Base-by-base conservation (phyloP, 2,797 vertebrate species). In the Helostoma temminkii region DNA sequence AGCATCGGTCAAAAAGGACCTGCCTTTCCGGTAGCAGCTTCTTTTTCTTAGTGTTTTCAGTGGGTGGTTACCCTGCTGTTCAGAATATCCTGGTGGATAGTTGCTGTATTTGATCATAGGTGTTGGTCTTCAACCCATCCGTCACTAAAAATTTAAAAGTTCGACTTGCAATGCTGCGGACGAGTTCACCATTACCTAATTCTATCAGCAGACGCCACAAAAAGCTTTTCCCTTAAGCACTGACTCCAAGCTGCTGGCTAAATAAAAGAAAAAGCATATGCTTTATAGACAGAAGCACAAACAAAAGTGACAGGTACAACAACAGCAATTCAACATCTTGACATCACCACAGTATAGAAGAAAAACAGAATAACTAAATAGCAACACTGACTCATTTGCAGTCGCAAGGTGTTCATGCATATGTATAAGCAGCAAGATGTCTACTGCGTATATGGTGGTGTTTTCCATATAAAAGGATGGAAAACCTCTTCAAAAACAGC, bases 261-360 rank as follows among this genome's bases (percentile, higher is more conserved):
- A 78, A 78, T 58, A 50, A 72, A 50, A 72, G 74, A 74, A 50
- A 67, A 74, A 69, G 25, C 80, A 57, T 67, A 76, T 37, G 68
- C 67, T 62, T 46, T 19, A 54, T 7, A 43, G 45, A 68, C 11
- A 6, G 34, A 3, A 71, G 58, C 58, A 25, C 65, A 75, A 74
- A 71, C 64, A 32, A 26, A 61, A 69, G 34, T 66, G 58, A 39
- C 65, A 79, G 72, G 43, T 72, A 68, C 55, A 3, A 16, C 36
- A 41, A 65, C 66, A 71, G 50, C 46, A 36, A 32, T 15, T 43
- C 37, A 18, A 36, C 70, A 46, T 43, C 32, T 53, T 52, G 52
- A 69, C 71, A 62, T 43, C 32, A 18, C 2, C 4, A 6, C 28
- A 7, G 57, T 54, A 3, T 0, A 22, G 10, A 74, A 34, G 14